These are phyloP conservation scores for Andrena praecox DNA, from an alignment of 2,888 invertebrate genomes.

Conservation along the genomic window DNA sequence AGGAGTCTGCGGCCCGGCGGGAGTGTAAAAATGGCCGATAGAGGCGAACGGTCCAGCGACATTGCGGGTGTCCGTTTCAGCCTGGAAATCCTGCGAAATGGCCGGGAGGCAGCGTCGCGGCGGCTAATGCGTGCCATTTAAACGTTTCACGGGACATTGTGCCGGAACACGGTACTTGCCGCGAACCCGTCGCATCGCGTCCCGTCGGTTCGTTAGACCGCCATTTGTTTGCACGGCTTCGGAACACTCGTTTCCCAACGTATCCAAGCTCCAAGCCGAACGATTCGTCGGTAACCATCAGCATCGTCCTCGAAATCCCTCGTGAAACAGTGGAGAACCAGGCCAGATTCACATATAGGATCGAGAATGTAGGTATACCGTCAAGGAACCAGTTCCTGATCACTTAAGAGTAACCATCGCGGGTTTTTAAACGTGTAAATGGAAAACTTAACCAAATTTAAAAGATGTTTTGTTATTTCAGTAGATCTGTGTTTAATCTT, in stretches of 20 bases:
- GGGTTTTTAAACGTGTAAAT: no score
- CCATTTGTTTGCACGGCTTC: slow-evolving; percentile 79
- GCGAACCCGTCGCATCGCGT: slow-evolving; percentile 27
- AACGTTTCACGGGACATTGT: slow-evolving; percentile 77
- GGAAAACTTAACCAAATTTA: no score
- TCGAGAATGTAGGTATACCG: no score
- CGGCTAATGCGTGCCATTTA: slow-evolving; percentile 80
- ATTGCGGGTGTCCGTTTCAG: slow-evolving; percentile 54
- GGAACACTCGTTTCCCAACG: slow-evolving; percentile 57
- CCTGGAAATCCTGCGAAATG: slow-evolving; percentile 63
- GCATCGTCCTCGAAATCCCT: background rate
- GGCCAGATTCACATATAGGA: no score
- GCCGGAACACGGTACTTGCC: slow-evolving; percentile 65
- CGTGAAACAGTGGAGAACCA: no score
- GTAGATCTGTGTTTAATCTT: no score
- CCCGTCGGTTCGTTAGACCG: slow-evolving; percentile 80
- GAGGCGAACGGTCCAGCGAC: slow-evolving; percentile 41
- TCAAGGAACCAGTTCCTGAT: no score
- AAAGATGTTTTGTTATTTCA: no score
- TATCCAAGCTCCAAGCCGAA: background rate
- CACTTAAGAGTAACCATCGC: no score
- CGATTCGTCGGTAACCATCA: slow-evolving; percentile 5
- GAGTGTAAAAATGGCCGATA: slow-evolving; percentile 45
- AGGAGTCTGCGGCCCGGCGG: background rate
- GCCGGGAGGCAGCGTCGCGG: slow-evolving; percentile 42